Evolutionary conservation across 1,140 invertebrate species (phyloP).

Genomic region (Bombus vancouverensis): DNA sequence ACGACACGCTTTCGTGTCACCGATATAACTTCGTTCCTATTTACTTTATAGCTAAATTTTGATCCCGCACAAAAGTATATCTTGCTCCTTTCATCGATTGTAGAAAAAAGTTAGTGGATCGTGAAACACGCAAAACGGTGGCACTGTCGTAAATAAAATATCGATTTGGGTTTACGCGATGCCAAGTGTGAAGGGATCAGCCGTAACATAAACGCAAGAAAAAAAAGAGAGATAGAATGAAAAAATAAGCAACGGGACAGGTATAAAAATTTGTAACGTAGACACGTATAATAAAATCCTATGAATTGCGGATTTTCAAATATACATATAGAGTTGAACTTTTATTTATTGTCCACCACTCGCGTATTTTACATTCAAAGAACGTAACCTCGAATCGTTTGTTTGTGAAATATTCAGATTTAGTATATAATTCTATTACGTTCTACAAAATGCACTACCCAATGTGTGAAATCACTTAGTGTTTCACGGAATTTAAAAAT

Average conservation of each 20-base stretch:
- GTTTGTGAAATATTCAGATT: background rate
- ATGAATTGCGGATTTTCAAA: background rate
- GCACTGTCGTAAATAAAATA: constrained; percentile 25
- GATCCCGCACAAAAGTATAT: background rate
- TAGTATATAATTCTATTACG: background rate
- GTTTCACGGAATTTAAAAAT: background rate
- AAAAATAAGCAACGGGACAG: background rate
- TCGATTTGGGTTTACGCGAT: background rate
- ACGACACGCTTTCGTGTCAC: no score
- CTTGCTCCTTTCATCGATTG: background rate
- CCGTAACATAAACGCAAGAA: background rate
- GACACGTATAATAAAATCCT: constrained; percentile 11
- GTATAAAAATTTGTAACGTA: constrained; percentile 13
- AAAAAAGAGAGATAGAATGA: no score
- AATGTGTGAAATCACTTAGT: background rate
- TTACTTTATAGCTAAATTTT: background rate
- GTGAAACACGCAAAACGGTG: background rate
- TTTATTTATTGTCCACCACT: background rate
- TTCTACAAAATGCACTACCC: background rate
- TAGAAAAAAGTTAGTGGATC: background rate
- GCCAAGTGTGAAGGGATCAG: background rate
- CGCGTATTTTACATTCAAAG: background rate
- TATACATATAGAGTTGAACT: background rate
- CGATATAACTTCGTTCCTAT: background rate
- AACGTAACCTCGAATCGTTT: constrained; percentile 2